Evolutionary conservation across 2,888 invertebrate species (phyloP), one percentile per base, ranked within the genome.

Genomic region (Branchipolynoe longqiensis): DNA sequence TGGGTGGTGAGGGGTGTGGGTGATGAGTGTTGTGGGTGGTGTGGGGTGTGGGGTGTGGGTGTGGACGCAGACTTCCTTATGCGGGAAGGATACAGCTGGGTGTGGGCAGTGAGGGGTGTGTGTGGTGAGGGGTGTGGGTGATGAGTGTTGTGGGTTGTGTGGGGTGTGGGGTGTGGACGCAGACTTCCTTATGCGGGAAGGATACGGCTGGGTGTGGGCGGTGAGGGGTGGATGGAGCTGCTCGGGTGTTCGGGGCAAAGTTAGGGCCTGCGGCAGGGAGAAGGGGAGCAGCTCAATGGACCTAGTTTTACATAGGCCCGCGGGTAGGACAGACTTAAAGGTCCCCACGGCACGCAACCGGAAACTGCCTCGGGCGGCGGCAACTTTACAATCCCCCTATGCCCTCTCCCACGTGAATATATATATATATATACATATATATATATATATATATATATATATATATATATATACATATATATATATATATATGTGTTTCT

Each of bases 251-350:
- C 62, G 28, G 62, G 28, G 3, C 31, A 12, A 18, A 48, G 48
- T n/a, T n/a, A n/a, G n/a, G n/a, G n/a, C n/a, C n/a, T 14, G 62
- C 31, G 62, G 62, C 3, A 25, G 31, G 62, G 31, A 62, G 31
- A 31, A 28, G 62, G 31, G 31, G 62, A 62, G 62, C 62, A 62
- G 62, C 62, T 62, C 62, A 62, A 1, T 12, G 62, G n/a, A 28
- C 25, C 62, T 31, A 28, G 62, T 62, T 62, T 25, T 62, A 62
- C 62, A 62, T 62, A 62, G 62, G 62, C 62, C 62, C 31, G 14
- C 12, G 62, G 62, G 62, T 31, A n/a, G n/a, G 31, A 31, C 62
- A 62, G 62, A 12, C 31, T 62, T 62, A 62, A 62, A 18, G 25
- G 28, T 62, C 62, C 62, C 62, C 31, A 1, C 12, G 62, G 62